A percentile compares a stretch with the other conserved stretches of the same genome.
These are phyloP conservation scores for Momotus momota DNA, from an alignment of 2,797 vertebrate species.

Conservation along the genomic window DNA sequence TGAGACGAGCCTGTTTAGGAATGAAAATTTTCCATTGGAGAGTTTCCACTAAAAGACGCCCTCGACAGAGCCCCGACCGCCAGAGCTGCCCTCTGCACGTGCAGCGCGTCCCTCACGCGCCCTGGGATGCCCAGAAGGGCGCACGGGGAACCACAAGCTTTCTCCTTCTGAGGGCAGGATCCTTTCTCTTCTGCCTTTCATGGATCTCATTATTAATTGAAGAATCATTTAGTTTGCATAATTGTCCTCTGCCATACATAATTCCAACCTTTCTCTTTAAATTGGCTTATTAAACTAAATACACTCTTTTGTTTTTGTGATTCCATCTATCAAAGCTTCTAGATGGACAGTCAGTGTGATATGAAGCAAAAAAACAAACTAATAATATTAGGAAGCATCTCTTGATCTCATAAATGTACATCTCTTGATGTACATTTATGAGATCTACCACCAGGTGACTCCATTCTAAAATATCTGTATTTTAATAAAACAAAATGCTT, in stretches of 20 bases:
- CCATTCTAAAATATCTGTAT: constrained; percentile 66
- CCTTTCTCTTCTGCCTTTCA: constrained; percentile 64
- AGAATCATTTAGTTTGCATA: constrained; percentile 76
- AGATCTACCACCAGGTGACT: constrained; percentile 71
- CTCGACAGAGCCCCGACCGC: not conserved
- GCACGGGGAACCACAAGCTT: constrained; percentile 7
- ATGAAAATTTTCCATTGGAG: not conserved
- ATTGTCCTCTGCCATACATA: constrained; percentile 75
- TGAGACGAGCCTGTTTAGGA: not conserved
- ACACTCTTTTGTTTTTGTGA: constrained; percentile 63
- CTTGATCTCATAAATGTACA: no score
- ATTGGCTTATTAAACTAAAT: constrained; percentile 75
- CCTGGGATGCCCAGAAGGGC: accelerated
- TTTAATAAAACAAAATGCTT: constrained; percentile 47
- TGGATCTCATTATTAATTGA: constrained; percentile 77
- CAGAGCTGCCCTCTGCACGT: not conserved
- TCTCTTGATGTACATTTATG: constrained; percentile 55
- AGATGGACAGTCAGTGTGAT: constrained; percentile 30
- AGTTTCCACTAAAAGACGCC: not conserved
- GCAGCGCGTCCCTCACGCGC: not conserved
- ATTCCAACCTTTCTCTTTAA: constrained; percentile 77
- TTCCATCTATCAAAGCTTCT: constrained; percentile 57
- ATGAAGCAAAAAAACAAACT: not conserved
- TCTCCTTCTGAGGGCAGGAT: not conserved
- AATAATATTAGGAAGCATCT: constrained; percentile 1